These are phyloP conservation scores for Pseudopipra pipra DNA, from an alignment of 2,113 vertebrate genomes.

Conservation along the genomic window DNA sequence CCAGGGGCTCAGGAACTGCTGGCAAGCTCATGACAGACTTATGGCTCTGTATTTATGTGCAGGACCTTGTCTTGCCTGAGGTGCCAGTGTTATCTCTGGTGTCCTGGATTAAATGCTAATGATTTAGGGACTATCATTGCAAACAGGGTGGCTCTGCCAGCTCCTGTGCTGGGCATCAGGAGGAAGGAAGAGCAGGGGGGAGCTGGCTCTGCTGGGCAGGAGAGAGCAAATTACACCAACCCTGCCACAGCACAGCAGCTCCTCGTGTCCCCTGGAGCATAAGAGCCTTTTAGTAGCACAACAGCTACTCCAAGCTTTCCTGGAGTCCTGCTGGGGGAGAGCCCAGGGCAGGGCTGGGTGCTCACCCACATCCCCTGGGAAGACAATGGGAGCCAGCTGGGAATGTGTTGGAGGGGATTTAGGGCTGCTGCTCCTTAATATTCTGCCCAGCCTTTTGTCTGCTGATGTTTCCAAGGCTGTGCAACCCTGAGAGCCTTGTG, in stretches of 20 bases:
- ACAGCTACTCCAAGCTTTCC: background rate
- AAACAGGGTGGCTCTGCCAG: background rate
- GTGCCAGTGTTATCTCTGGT: background rate
- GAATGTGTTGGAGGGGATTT: background rate
- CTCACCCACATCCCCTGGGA: background rate
- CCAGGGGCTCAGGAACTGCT: background rate
- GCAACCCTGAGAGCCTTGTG: background rate
- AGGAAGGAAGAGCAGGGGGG: background rate
- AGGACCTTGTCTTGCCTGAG: background rate
- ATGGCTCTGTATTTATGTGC: background rate
- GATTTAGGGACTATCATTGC: background rate
- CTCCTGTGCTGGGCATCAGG: background rate
- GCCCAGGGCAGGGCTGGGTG: background rate
- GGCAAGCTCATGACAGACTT: background rate
- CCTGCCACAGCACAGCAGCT: background rate
- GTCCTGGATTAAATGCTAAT: background rate
- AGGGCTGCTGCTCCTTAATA: background rate
- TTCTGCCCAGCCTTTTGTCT: background rate
- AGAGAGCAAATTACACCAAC: background rate
- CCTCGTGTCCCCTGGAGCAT: fast-evolving
- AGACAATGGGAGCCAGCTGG: background rate
- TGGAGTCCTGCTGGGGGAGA: background rate
- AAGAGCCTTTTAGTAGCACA: background rate
- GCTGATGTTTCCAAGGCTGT: background rate
- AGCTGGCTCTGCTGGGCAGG: background rate